These are phyloP conservation scores for Pachyseris speciosa DNA, from an alignment of 64 coral and sea anemone species.

Conservation along the genomic window DNA sequence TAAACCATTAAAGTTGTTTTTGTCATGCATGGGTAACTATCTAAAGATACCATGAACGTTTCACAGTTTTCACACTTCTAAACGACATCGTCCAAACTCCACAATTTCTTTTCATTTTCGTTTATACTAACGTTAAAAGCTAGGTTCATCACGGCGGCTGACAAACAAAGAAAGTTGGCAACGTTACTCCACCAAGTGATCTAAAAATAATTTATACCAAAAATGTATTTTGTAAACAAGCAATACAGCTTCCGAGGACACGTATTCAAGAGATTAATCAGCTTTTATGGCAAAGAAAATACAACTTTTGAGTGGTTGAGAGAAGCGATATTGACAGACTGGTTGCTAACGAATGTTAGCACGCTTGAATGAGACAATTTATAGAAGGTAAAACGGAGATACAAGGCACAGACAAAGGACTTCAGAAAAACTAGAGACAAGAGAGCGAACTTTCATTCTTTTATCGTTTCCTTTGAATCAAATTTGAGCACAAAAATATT, in stretches of 20 bases:
- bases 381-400: not conserved
- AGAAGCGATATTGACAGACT: not conserved
- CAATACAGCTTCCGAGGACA: conserved; percentile 3
- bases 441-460: no score
- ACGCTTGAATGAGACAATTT: not conserved
- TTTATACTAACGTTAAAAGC: not conserved
- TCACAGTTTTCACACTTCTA: no score
- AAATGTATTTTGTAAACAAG: conserved; percentile 32
- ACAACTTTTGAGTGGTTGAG: not conserved
- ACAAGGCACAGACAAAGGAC: no score
- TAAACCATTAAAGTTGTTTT: no score
- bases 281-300: not conserved
- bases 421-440: no score
- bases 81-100: no score
- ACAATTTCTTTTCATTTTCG: no score
- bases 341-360: not conserved
- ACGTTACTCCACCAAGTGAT: not conserved
- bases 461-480: no score
- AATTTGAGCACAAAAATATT: no score
- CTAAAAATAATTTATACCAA: conserved; percentile 3
- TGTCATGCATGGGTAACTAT: no score
- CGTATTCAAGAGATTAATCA: not conserved
- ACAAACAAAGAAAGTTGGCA: not conserved
- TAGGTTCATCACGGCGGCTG: not conserved
- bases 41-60: no score